Base-by-base conservation (phyloP, 2,888 invertebrate species). In the Agrotis clavis region DNA sequence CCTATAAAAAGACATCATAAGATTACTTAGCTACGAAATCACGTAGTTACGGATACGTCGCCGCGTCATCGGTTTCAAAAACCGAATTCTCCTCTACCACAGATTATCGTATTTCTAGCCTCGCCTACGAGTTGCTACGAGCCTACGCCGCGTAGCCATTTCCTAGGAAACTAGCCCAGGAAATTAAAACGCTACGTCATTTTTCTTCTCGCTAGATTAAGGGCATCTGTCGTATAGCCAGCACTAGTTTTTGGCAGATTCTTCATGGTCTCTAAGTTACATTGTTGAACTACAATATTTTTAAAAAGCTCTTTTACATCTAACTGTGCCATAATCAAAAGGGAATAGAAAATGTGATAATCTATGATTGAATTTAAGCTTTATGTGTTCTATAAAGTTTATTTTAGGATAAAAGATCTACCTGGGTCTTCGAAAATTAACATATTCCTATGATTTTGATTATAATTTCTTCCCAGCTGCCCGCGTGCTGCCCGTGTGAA, bases 111-210 rank as follows among this genome's bases (percentile, higher is more conserved):
- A 62, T 57, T 61, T 18, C 60, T 62, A 77, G 62, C n/a, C 47
- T 35, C 4, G 53, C n/a, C 57, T 68, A 67, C 67, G 56, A 56
- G 5, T 6, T 5, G 75, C 65, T 54, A 35, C 61, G 76, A 25
- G 79, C 41, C 53, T 60, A 79, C 75, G 35, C 25, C 13, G 21
- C 54, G 70, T 60, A 51, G 57, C 67, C 45, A 82, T 77, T 73
- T 81, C 69, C 65, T 77, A 57, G 64, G 61, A 69, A 79, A 71
- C 81, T 80, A 68, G 72, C 53, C 48, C 68, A 83, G 76, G 75
- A 75, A 85, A 81, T 71, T 77, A 77, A 71, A 77, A n/a, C 45
- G 41, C 53, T 35, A 50, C 18, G 60, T 25, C 45, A 77, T 67
- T 82, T 68, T 77, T 66, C 50, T 71, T 71, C 41, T 30, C 16